These are phyloP conservation scores for Lepidurus couesii DNA, from an alignment of 1,140 invertebrate species.

Conservation along the genomic window DNA sequence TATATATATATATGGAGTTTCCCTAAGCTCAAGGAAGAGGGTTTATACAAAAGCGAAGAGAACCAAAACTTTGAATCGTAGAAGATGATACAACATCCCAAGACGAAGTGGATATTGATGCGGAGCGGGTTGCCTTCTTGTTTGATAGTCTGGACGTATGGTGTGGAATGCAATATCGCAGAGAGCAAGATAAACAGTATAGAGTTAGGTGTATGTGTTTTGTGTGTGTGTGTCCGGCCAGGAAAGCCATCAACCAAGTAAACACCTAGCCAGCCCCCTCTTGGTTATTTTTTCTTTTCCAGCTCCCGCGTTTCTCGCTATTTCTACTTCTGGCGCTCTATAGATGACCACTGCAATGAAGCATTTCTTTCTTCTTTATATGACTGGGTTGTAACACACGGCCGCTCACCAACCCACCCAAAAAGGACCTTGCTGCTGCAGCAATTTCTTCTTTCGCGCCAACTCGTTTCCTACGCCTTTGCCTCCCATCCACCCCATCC, in stretches of 20 bases:
- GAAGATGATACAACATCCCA: neutral
- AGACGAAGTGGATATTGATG: conserved; percentile 15
- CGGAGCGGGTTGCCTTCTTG: neutral
- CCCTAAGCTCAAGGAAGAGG: no score
- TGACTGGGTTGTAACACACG: neutral
- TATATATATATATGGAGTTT: no score
- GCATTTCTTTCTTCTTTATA: conserved; percentile 15
- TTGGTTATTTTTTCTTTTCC: neutral
- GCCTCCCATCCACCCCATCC: neutral
- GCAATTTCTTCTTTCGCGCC: conserved; percentile 17
- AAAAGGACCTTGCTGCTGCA: neutral
- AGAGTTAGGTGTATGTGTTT: neutral
- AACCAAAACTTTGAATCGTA: neutral
- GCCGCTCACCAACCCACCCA: neutral
- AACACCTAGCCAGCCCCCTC: conserved; percentile 8
- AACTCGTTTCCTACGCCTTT: neutral
- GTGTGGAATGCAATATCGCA: conserved; percentile 9
- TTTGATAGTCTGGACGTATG: conserved; percentile 15
- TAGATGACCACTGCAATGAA: conserved; percentile 10
- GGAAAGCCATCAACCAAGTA: conserved; percentile 18
- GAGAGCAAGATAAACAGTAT: conserved; percentile 22
- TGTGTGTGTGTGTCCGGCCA: neutral
- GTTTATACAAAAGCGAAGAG: neutral
- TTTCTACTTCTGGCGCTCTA: neutral
- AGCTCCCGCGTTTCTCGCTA: neutral